These are phyloP conservation scores for Valencia hispanica DNA, from an alignment of 2,797 vertebrate species.

Conservation along the genomic window DNA sequence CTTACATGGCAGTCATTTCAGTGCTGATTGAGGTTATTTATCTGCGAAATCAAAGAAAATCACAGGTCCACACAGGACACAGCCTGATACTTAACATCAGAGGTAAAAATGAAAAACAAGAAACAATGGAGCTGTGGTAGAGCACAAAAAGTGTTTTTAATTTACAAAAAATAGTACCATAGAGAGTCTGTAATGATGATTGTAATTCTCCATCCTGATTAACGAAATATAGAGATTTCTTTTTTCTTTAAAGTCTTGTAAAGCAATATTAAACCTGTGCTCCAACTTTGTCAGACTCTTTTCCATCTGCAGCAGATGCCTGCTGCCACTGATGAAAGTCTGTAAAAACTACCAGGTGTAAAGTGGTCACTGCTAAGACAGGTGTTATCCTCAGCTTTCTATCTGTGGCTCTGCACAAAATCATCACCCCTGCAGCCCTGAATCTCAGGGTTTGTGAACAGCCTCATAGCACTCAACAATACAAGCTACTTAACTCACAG, in stretches of 20 bases:
- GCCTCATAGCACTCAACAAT: neutral
- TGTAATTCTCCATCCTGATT: neutral
- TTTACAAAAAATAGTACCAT: neutral
- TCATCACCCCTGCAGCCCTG: neutral
- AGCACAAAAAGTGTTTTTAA: neutral
- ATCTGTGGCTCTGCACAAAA: slow-evolving; percentile 22
- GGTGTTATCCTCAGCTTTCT: slow-evolving; percentile 16
- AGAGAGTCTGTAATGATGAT: neutral
- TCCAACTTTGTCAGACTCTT: neutral
- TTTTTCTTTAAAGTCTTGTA: neutral
- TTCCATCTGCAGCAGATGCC: slow-evolving; percentile 5
- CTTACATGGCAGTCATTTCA: slow-evolving; percentile 3
- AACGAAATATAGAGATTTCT: neutral
- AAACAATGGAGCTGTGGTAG: neutral
- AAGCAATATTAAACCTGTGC: neutral
- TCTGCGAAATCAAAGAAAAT: slow-evolving; percentile 7
- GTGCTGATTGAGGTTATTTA: slow-evolving; percentile 4
- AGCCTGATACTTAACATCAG: neutral
- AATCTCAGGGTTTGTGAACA: slow-evolving; percentile 1
- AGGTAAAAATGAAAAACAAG: slow-evolving; percentile 5
- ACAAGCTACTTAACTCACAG: neutral
- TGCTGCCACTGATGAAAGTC: slow-evolving; percentile 6
- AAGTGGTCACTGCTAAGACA: slow-evolving; percentile 8
- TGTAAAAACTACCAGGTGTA: slow-evolving; percentile 1
- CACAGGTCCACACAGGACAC: neutral